Evolutionary conservation across 2,888 invertebrate species (phyloP).

Genomic region (Nebria brevicollis): DNA sequence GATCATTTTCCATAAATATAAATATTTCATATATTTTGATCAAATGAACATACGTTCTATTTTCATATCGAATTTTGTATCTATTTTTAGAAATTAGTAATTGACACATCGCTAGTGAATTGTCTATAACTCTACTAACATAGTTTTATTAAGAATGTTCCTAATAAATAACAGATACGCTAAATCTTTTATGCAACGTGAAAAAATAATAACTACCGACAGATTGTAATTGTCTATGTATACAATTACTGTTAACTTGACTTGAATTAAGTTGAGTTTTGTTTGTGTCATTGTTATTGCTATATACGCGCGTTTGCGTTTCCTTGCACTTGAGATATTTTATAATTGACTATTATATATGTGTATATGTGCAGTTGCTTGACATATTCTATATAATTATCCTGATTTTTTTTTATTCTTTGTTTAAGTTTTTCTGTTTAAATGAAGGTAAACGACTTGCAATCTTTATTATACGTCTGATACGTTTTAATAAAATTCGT

Average conservation of each 20-base stretch:
- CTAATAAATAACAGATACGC: not conserved
- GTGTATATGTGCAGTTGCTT: not conserved
- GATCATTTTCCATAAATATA: too few species aligned
- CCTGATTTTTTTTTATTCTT: not conserved
- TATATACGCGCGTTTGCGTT: not conserved
- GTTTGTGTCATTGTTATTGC: not conserved
- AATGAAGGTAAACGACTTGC: not conserved
- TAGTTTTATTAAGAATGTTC: not conserved
- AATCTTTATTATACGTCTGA: not conserved
- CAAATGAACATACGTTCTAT: too few species aligned
- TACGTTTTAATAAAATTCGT: not conserved
- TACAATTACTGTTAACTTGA: not conserved
- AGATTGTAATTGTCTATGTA: not conserved
- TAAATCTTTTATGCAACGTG: not conserved
- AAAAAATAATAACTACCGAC: not conserved
- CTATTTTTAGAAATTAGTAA: too few species aligned
- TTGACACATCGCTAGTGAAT: too few species aligned
- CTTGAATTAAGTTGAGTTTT: not conserved
- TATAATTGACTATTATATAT: not conserved
- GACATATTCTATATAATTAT: not conserved
- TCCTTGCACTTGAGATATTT: conserved; percentile 1
- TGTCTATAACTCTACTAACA: not conserved
- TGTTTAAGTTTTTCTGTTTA: not conserved
- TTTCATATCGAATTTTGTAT: too few species aligned
- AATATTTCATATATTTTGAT: too few species aligned